These are phyloP conservation scores for Sisyra terminalis DNA, from an alignment of 2,888 invertebrate species.

Conservation along the genomic window DNA sequence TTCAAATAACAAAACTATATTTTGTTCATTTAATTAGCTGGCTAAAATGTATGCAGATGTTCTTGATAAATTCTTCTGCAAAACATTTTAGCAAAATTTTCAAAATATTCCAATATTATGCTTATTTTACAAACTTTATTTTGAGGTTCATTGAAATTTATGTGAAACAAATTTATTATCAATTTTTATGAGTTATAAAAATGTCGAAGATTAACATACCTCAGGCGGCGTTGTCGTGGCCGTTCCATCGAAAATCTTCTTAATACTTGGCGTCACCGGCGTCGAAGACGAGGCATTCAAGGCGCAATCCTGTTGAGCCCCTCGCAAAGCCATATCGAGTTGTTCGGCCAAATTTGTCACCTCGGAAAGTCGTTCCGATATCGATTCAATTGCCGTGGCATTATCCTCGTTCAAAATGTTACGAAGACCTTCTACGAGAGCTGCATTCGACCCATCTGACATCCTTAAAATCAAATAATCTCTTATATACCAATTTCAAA, in stretches of 20 bases:
- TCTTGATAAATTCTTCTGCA: neutral
- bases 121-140: neutral
- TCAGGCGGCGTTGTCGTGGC: conserved; percentile 12
- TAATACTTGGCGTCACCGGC: conserved; percentile 18
- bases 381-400: conserved; percentile 45
- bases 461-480: neutral
- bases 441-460: conserved; percentile 1
- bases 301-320: conserved; percentile 29
- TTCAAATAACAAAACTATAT: no score
- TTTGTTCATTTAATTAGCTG: no score
- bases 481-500: no score
- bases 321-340: conserved; percentile 38
- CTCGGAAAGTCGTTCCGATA: conserved; percentile 43
- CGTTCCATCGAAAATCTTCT: conserved; percentile 17
- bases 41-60: no score
- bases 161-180: neutral
- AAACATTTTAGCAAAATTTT: no score
- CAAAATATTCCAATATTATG: no score
- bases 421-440: neutral
- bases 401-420: conserved; percentile 23
- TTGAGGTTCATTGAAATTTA: neutral
- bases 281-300: conserved; percentile 16
- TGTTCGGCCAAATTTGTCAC: conserved; percentile 50
- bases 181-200: neutral
- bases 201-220: neutral